Conservation (phyloP, 1,140 invertebrate genomes). For the Drosophila auraria region DNA sequence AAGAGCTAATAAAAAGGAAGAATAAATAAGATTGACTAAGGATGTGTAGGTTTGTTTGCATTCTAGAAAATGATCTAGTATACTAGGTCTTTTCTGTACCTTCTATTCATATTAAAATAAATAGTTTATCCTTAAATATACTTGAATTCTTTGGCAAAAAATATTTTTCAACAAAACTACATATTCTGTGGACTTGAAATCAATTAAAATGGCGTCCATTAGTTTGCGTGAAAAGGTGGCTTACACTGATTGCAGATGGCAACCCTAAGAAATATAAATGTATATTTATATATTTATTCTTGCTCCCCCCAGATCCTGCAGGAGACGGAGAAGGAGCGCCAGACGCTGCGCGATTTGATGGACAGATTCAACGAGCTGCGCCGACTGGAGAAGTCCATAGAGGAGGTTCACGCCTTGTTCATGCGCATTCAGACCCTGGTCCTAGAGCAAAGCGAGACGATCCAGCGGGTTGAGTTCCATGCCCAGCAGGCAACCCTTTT, state of each 20-base stretch:
- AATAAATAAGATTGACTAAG: background rate
- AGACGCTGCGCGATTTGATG: conserved; percentile 77
- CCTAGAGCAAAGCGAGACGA: conserved; percentile 80
- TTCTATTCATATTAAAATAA: no score
- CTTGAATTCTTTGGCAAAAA: no score
- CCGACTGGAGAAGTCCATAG: conserved; percentile 82
- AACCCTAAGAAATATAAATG: no score
- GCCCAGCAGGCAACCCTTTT: conserved; percentile 77
- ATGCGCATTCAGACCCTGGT: conserved; percentile 83
- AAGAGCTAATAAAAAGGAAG: background rate
- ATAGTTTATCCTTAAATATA: no score
- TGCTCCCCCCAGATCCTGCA: conserved; percentile 66
- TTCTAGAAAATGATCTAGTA: no score
- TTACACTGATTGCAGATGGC: no score
- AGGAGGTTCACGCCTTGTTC: conserved; percentile 83
- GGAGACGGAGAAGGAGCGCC: conserved; percentile 81
- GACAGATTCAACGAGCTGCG: conserved; percentile 80
- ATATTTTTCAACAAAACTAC: background rate
- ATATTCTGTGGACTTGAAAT: no score
- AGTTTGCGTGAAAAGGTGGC: background rate
- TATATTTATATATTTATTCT: no score
- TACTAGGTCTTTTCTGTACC: no score
- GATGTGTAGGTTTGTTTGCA: no score
- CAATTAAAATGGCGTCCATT: no score
- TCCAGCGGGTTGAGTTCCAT: conserved; percentile 82